Conservation (phyloP, 2,113 vertebrate species). For the Muscicapa adusta region DNA sequence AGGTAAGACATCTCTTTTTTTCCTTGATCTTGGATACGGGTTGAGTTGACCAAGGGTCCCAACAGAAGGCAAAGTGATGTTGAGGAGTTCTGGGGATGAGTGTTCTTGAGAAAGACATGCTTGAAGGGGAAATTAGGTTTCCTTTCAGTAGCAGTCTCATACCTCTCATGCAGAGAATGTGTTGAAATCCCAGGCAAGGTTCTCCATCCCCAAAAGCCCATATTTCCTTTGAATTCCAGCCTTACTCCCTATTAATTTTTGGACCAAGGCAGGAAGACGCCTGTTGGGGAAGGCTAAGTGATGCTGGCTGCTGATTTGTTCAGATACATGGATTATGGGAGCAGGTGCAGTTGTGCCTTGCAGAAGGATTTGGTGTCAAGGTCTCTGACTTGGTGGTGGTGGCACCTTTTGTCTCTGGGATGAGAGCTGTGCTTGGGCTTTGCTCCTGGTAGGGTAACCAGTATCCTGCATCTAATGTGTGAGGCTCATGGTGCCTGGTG, state of each 20-base stretch:
- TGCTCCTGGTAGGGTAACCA: neutral
- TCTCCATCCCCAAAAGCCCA: neutral
- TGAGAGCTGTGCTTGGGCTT: neutral
- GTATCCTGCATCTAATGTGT: neutral
- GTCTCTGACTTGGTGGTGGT: neutral
- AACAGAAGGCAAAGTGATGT: rapidly evolving
- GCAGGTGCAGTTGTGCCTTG: neutral
- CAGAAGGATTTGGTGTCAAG: neutral
- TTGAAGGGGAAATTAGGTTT: neutral
- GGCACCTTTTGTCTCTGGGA: neutral
- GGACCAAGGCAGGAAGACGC: neutral
- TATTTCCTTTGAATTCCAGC: neutral
- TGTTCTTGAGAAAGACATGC: neutral
- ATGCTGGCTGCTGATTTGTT: neutral
- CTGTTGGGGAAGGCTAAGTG: neutral
- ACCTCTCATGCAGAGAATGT: neutral
- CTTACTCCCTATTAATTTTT: neutral
- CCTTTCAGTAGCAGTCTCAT: neutral
- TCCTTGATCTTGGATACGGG: neutral
- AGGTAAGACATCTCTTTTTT: constrained; percentile 79
- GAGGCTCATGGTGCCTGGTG: neutral
- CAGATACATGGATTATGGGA: neutral
- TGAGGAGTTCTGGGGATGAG: neutral
- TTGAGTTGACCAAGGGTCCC: neutral
- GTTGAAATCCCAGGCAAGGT: neutral